Evolutionary conservation across 2,797 vertebrate species (phyloP).

Genomic region (Sebastes trivittatus): DNA sequence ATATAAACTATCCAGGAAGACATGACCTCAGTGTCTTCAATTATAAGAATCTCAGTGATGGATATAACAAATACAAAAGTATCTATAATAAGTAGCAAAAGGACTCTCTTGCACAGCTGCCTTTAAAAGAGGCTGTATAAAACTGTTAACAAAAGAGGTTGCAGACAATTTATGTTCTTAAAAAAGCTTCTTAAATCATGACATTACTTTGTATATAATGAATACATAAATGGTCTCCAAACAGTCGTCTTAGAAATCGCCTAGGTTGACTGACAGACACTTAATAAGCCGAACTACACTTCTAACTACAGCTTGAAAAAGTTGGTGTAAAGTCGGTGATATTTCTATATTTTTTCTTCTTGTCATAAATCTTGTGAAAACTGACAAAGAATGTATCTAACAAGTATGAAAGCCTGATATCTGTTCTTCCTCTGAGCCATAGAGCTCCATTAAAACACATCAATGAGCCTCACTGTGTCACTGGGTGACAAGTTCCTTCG

Average conservation of each 20-base stretch:
- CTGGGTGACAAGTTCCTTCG: no score
- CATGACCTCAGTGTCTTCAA: not conserved
- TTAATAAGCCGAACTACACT: not conserved
- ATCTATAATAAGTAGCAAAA: not conserved
- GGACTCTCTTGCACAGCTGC: no score
- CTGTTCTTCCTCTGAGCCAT: not conserved
- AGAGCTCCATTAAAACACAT: not conserved
- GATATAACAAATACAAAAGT: not conserved
- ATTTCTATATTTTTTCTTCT: not conserved
- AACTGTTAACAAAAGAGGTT: not conserved
- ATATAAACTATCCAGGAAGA: not conserved
- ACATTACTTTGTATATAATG: not conserved
- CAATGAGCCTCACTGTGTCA: no score
- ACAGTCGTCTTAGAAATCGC: not conserved
- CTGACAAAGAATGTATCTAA: not conserved
- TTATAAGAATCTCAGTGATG: not conserved
- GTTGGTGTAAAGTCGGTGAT: not conserved
- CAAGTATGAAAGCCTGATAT: not conserved
- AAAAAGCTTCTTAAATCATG: not conserved
- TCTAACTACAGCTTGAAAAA: no score
- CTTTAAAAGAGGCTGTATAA: not conserved
- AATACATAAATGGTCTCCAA: not conserved
- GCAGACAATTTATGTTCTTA: not conserved
- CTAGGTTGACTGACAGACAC: not conserved
- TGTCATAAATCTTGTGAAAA: not conserved